Evolutionary conservation across 2,113 vertebrate genomes (phyloP), one percentile per base, ranked within the genome.

Genomic region (Passer domesticus): DNA sequence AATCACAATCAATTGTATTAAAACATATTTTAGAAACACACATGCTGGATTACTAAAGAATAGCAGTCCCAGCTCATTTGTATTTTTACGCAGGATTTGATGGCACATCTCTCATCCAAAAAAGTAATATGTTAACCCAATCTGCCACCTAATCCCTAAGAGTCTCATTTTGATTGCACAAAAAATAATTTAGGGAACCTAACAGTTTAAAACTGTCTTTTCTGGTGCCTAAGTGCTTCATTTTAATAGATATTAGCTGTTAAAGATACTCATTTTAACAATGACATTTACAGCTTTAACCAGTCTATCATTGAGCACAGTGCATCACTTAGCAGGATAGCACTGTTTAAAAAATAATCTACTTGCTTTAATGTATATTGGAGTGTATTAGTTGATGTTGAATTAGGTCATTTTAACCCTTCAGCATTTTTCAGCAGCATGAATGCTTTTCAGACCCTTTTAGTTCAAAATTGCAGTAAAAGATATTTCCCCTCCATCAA

Each of bases 231-330:
- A 97, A 96, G 92, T 96, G 94, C 89, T 93, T 96, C 83, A 89
- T 95, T 96, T 96, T 92, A 96, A 96, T 95, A 96, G 95, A 94
- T 95, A 96, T 94, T 95, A 92, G 91, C 93, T 95, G 92, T 86
- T 96, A 96, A 95, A 96, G 87, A 90, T 60, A 95, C 90, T 90
- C 78, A 92, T 95, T 96, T 96, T 94, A 92, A 90, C 94, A 94
- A 80, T 86, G 96, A 96, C 95, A 96, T 96, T 96, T 96, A 92
- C 96, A 83, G 89, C 84, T 86, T 90, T 92, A 94, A 93, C 83
- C 73, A 93, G 90, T 97, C 95, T 92, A 89, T 96, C 92, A 97
- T 1, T 77, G 95, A 94, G 82, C 87, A 94, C 88, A 95, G 89
- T 91, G 91, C 84, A 90, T 95, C 91, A 92, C 96, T 96, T 96